Conservation (phyloP, 2,888 invertebrate species). For the Odontocolon sp. region DNA sequence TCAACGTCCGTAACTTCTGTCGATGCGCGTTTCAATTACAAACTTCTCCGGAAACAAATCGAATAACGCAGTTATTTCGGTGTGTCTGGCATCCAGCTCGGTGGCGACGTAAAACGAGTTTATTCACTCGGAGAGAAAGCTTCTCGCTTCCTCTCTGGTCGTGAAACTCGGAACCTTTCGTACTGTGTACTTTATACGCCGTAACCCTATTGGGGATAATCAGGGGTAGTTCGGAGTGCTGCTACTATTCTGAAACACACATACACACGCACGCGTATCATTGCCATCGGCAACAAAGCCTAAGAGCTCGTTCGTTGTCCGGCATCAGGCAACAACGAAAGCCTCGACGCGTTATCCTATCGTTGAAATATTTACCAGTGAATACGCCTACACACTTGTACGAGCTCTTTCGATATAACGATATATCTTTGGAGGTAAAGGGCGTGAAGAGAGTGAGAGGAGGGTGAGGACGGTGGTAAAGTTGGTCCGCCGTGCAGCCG, state of each 20-base stretch:
- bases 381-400: slow-evolving; percentile 62
- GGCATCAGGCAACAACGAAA: slow-evolving; percentile 9
- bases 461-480: background rate
- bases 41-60: background rate
- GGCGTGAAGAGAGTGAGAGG: background rate
- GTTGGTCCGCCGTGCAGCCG: slow-evolving; percentile 9
- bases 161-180: background rate
- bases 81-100: background rate
- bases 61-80: background rate
- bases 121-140: slow-evolving; percentile 1
- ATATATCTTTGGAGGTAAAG: background rate
- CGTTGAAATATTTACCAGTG: slow-evolving; percentile 68
- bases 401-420: slow-evolving; percentile 23
- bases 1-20: background rate
- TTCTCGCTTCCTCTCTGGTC: background rate
- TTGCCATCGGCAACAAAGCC: slow-evolving; percentile 3
- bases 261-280: too few species aligned
- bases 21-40: background rate
- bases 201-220: slow-evolving; percentile 43
- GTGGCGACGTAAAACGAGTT: slow-evolving; percentile 1
- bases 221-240: slow-evolving; percentile 29
- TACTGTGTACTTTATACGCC: slow-evolving; percentile 6
- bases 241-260: slow-evolving; percentile 14
- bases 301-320: slow-evolving; percentile 36
- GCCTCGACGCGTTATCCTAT: slow-evolving; percentile 36